Percentiles rank a stretch among this genome's conserved stretches.
These are phyloP conservation scores for Chrysemys picta DNA, from an alignment of 2,113 vertebrate species.

Conservation along the genomic window DNA sequence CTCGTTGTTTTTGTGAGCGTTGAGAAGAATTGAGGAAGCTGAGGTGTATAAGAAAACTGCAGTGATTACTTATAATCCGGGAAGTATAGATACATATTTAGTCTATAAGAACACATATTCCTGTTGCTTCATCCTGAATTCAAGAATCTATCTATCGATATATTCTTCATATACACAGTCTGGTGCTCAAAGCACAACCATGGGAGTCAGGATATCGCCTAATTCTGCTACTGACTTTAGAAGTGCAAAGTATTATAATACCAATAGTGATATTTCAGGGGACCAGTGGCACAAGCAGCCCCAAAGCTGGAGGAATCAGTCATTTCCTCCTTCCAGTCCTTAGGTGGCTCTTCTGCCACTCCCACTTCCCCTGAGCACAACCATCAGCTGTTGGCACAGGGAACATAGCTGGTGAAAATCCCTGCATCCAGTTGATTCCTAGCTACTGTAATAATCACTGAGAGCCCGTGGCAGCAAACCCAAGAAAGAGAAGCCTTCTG, in stretches of 20 bases:
- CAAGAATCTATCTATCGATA: not conserved
- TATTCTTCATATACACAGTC: not conserved
- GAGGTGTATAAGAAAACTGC: not conserved
- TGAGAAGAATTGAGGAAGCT: not conserved
- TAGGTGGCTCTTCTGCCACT: not conserved
- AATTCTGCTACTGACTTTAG: not conserved
- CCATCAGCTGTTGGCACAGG: not conserved
- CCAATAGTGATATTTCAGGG: not conserved
- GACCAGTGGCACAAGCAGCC: not conserved
- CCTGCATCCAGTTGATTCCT: not conserved
- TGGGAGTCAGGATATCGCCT: not conserved
- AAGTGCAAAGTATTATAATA: not conserved
- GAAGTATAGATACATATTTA: not conserved
- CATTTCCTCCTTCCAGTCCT: not conserved
- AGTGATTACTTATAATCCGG: not conserved
- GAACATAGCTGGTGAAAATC: not conserved
- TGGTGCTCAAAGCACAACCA: not conserved
- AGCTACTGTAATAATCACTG: not conserved
- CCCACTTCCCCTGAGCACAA: not conserved
- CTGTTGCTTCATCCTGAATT: not conserved
- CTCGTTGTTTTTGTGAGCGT: not conserved
- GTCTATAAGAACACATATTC: not conserved
- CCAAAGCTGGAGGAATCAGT: not conserved
- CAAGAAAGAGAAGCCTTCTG: not conserved
- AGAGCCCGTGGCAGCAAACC: not conserved